Conservation (phyloP, 1,140 invertebrate species). For the Mamestra configurata region DNA sequence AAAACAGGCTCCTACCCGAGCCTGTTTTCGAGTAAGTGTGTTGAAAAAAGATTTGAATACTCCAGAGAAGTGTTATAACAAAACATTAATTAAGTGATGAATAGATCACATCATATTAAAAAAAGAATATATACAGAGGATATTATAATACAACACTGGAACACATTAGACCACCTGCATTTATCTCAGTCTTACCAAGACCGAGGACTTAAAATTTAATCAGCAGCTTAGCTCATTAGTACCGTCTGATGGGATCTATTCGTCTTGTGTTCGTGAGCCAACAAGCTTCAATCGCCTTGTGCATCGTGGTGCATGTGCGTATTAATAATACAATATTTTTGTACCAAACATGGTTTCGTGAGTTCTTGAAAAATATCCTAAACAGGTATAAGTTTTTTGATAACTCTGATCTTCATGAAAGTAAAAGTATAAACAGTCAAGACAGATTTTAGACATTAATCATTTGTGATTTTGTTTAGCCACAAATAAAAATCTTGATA, state of each 20-base stretch:
- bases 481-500: too few relatives aligned
- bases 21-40: too few relatives aligned
- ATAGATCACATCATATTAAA: background rate
- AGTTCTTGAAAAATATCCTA: constrained; percentile 8
- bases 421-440: background rate
- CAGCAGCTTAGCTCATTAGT: constrained; percentile 27
- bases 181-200: background rate
- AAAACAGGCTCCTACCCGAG: too few relatives aligned
- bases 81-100: too few relatives aligned
- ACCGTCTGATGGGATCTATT: constrained; percentile 1
- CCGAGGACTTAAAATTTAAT: constrained; percentile 24
- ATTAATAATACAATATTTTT: constrained; percentile 9
- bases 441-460: background rate
- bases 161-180: background rate
- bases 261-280: background rate
- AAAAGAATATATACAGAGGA: background rate
- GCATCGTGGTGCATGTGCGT: background rate
- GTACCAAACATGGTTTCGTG: background rate
- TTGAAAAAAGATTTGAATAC: too few relatives aligned
- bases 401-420: too few relatives aligned
- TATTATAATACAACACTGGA: background rate
- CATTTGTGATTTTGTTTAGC: too few relatives aligned
- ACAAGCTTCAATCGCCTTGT: background rate
- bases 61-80: too few relatives aligned
- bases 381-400: constrained; percentile 3